Base-by-base conservation (phyloP, 2,888 invertebrate genomes). In the Podabrus alpinus region DNA sequence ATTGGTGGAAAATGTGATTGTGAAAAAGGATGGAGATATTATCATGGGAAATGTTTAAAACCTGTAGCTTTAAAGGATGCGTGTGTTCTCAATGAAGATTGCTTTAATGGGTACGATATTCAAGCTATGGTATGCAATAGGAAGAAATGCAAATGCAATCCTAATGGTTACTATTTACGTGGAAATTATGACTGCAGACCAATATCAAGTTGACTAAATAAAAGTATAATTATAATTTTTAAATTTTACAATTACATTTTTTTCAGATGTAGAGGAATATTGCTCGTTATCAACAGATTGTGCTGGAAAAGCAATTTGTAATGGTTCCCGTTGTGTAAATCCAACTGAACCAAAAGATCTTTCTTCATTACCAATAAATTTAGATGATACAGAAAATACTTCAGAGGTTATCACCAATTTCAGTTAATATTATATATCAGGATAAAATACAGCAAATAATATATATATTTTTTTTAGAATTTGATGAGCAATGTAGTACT, bases 31-130 rank as follows among this genome's bases (percentile, higher is more conserved):
- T 79, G 72, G 73, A 62, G 75, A 16, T 81, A 79, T 67, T 78
- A 71, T 15, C 62, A 69, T 13, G 80, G 81, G 5, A 70, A 61
- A 17, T 81, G 81, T 64, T 67, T 76, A 15, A 21, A 68, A 68
- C 11, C 15, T 10, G 17, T 24, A 15, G 16, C 13, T 16, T 71
- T 78, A n/a, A 59, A 67, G 9, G 76, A 74, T 45, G 15, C 59
- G 5, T 82, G 82, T 68, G 68, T 19, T 10, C 25, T 15, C 13
- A 72, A 80, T 72, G 72, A 69, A 11, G 77, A 82, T 16, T 82
- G 82, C 68, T 81, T 75, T 68, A 76, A 80, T 72, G 80, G 80
- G 9, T 72, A 77, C 24, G 77, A 79, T 69, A 67, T 78, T 16
- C n/a, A 72, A 15, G 74, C 82, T 3, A 73, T 78, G 66, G 62